These are phyloP conservation scores for Peucedramus taeniatus DNA, from an alignment of 2,113 vertebrate species.

Conservation along the genomic window DNA sequence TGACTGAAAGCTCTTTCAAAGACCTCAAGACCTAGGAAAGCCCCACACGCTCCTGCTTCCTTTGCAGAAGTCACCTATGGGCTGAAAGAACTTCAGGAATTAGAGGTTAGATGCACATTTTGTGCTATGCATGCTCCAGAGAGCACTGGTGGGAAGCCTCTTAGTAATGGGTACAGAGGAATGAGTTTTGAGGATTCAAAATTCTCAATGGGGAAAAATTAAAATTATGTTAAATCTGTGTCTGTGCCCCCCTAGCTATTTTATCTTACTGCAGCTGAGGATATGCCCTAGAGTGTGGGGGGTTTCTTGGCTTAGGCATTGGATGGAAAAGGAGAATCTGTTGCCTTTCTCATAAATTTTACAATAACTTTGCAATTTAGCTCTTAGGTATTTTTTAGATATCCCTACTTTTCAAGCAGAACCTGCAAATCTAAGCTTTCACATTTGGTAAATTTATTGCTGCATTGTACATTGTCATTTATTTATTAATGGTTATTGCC, in stretches of 20 bases:
- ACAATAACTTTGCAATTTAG: background rate
- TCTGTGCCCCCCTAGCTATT: fast-evolving
- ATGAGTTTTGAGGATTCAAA: background rate
- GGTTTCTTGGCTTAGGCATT: background rate
- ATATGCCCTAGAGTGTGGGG: background rate
- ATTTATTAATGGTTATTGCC: background rate
- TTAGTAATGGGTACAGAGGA: background rate
- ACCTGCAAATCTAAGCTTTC: background rate
- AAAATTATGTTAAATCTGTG: background rate
- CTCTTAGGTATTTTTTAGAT: background rate
- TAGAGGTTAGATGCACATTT: background rate
- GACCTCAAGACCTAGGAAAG: background rate
- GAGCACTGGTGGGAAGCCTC: background rate
- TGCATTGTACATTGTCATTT: background rate
- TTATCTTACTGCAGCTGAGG: background rate
- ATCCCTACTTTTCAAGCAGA: background rate
- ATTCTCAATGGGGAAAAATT: background rate
- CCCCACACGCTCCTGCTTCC: background rate
- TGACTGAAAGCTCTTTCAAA: background rate
- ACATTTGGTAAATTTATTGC: background rate
- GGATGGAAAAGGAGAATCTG: background rate
- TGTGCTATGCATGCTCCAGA: background rate
- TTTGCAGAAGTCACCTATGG: background rate
- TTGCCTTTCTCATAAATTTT: background rate
- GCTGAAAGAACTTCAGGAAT: background rate